Evolutionary conservation across 2,888 invertebrate genomes (phyloP), one percentile per base, ranked within the genome.

Genomic region (Drosophila emarginata): DNA sequence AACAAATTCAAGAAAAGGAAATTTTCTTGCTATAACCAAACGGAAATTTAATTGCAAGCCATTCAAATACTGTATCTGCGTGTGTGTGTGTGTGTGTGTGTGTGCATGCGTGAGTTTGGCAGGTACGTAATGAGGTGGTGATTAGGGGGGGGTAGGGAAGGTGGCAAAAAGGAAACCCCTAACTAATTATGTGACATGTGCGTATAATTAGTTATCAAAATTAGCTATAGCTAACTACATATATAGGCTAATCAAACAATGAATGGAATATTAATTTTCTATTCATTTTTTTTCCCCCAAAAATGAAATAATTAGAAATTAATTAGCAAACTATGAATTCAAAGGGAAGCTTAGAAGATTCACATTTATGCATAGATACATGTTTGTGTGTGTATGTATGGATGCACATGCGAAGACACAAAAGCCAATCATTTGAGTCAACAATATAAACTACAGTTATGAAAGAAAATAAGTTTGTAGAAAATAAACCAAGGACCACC

Each of bases 11-110:
- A 45, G 45, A 45, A 45, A 45, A 45, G 21, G 21, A 45, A 45
- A 21, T 45, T 45, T 21, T 21, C 21, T 45, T 45, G 45, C 45
- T 14, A 45, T 45, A 45, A 11, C 45, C 45, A 45, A 72, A 54
- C 72, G 70, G 72, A 70, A 70, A 72, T 70, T 70, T 70, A 70
- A 70, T 70, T 70, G 64, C 72, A 64, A 64, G 57, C 52, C 37
- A 45, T 45, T 45, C 45, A 45, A 45, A 45, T 45, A 5, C 32
- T 32, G 45, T 18, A 0, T 45, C 7, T 45, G 14, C 5, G 18
- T 45, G 45, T 18, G 45, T 40, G 32, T 32, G 45, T 2, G 52
- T 21, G 52, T 12, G 52, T 51, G 23, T 12, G 51, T 51, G 51
- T 23, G 23, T 23, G 51, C 15, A 36, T 37, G 57, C 15, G 9